Percentiles rank a stretch among this genome's conserved stretches.
phyloP scores from a whole-genome alignment of 2,888 invertebrate genomes.

The Dryomyza anilis region DNA sequence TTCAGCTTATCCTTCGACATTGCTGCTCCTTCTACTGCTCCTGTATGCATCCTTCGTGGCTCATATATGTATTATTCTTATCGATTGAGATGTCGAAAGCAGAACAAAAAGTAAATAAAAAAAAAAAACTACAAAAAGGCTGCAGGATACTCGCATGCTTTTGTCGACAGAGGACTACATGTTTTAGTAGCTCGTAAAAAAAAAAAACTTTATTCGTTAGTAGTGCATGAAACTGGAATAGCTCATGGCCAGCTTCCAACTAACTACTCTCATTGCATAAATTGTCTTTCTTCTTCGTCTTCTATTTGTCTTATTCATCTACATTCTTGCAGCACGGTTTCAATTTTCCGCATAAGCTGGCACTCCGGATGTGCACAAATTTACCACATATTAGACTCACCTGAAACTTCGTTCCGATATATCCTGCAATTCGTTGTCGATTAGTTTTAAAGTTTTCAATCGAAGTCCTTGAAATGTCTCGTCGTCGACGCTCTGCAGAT shows the following conservation, averaged over 20 bases:
- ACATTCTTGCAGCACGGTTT: neutral
- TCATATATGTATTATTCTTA: neutral
- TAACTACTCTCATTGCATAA: no score
- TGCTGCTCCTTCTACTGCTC: neutral
- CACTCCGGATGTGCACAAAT: no score
- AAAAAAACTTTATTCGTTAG: no score
- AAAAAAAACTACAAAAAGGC: neutral
- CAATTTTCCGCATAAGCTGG: neutral
- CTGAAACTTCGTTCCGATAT: constrained; percentile 80
- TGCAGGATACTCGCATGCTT: no score
- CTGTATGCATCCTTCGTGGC: neutral
- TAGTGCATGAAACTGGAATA: no score
- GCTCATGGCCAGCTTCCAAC: no score
- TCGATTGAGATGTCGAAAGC: neutral
- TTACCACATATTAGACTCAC: no score
- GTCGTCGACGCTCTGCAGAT: constrained; percentile 78
- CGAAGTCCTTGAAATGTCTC: constrained; percentile 77
- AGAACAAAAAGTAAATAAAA: neutral
- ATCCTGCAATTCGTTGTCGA: constrained; percentile 81
- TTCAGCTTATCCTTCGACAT: constrained; percentile 18
- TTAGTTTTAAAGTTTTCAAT: constrained; percentile 80
- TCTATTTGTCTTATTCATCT: neutral
- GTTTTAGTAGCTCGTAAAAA: no score
- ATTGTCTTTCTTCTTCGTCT: no score
- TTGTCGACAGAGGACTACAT: no score